Percentiles rank a stretch among this genome's conserved stretches.
These are phyloP conservation scores for Alectoris magna DNA, from an alignment of 2,797 vertebrate species.

Conservation along the genomic window DNA sequence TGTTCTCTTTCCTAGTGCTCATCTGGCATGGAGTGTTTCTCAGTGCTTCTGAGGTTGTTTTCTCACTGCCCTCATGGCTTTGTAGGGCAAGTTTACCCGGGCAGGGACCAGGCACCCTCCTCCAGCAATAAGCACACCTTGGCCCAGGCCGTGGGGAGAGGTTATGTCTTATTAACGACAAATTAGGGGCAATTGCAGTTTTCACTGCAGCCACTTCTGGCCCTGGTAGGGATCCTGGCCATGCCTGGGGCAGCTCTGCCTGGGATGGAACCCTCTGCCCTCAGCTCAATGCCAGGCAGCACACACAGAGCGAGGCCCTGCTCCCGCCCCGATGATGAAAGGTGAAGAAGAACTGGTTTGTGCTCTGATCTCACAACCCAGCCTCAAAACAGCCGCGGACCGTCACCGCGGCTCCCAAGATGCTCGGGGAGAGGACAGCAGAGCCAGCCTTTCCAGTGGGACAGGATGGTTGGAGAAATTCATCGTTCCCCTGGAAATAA, in stretches of 20 bases:
- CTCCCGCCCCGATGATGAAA: slow-evolving; percentile 61
- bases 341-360: slow-evolving; percentile 63
- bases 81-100: slow-evolving; percentile 9
- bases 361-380: slow-evolving; percentile 63
- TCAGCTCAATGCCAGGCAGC: not conserved
- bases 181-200: slow-evolving; percentile 45
- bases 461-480: slow-evolving; percentile 72
- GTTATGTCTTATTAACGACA: slow-evolving; percentile 56
- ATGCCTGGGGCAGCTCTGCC: not conserved
- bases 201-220: slow-evolving; percentile 27
- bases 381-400: slow-evolving; percentile 60
- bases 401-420: slow-evolving; percentile 14
- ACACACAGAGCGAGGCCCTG: not conserved
- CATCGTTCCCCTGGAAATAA: slow-evolving; percentile 73
- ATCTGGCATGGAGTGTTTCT: not conserved
- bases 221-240: not conserved
- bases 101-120: not conserved
- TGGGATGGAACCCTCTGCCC: not conserved
- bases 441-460: slow-evolving; percentile 74
- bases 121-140: not conserved
- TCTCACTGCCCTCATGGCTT: not conserved
- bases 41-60: not conserved
- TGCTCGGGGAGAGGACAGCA: slow-evolving; percentile 62
- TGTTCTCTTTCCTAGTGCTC: not conserved
- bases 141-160: slow-evolving; percentile 30